Evolutionary conservation across 1,140 invertebrate genomes (phyloP).

Genomic region (Thereuonema tuberculata): DNA sequence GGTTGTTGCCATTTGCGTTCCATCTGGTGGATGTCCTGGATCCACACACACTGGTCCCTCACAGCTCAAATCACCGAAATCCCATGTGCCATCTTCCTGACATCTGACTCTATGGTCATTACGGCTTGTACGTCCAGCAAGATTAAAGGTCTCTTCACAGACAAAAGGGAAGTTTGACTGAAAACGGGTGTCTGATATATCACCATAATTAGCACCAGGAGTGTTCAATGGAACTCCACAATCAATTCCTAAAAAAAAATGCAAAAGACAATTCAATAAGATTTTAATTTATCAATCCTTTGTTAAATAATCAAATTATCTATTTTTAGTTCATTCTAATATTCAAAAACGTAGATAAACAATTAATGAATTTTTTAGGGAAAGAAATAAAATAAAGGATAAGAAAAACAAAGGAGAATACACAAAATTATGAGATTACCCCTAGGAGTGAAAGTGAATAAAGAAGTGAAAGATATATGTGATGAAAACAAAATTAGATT

Average conservation of each 20-base stretch:
- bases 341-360: no score
- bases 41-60: conserved; percentile 92
- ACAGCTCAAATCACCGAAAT: conserved; percentile 88
- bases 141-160: conserved; percentile 87
- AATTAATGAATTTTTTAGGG: no score
- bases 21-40: conserved; percentile 83
- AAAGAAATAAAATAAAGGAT: no score
- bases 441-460: no score
- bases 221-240: conserved; percentile 75
- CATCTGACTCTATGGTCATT: conserved; percentile 87
- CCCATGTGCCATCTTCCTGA: conserved; percentile 84
- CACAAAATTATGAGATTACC: no score
- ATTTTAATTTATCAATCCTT: no score
- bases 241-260: conserved; percentile 43
- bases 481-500: no score
- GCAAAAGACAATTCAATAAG: conserved; percentile 1
- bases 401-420: no score
- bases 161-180: conserved; percentile 90
- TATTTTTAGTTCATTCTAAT: no score
- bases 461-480: no score
- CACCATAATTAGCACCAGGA: conserved; percentile 81
- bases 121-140: conserved; percentile 78
- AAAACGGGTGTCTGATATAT: conserved; percentile 71
- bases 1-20: conserved; percentile 69
- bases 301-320: no score